Base-by-base conservation (phyloP, 1,140 invertebrate genomes). In the Bombus difficillimus region DNA sequence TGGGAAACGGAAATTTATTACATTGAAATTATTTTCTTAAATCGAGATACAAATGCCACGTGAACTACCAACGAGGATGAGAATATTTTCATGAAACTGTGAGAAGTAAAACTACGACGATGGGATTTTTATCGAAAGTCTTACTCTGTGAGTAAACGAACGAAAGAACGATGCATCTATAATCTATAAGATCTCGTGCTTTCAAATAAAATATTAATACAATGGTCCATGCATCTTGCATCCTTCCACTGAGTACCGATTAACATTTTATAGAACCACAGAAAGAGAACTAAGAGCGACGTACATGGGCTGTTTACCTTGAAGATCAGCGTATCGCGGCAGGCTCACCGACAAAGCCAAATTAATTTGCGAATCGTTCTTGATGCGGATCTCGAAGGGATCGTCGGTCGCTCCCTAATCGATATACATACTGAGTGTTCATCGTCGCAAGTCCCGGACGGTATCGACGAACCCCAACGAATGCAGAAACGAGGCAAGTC, bases 311-410 rank as follows among this genome's bases (percentile, higher is more conserved):
- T 88, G 73, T 89, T 89, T 88, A 83, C 88, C 32, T 32, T 37
- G 47, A 85, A 88, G 88, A 89, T 89, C 82, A 81, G 13, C 32
- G 71, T 85, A 77, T 72, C 76, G 88, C 81, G 80, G 83, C 85
- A 64, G 69, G n/a, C 78, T 59, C 74, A 79, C 86, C 88, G 88
- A 89, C 88, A 89, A 89, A 89, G 88, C 86, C 83, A 89, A 89
- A 89, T 89, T 90, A 89, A 90, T 89, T 89, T 87, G 73, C 89
- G 81, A 90, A 89, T 89, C 81, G 81, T 81, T 89, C 62, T 71
- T 62, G 66, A 68, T 74, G 47, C 81, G 68, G 66, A 89, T 89
- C 80, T 47, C 59, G 43, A 68, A 81, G 59, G 66, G 66, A 80
- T 87, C 77, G 72, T 69, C 79, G 53, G 18, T 43, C 68, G 18